Percentiles rank a stretch among this genome's conserved stretches.
These are phyloP conservation scores for Agrochola lota DNA, from an alignment of 2,888 invertebrate genomes.

Conservation along the genomic window DNA sequence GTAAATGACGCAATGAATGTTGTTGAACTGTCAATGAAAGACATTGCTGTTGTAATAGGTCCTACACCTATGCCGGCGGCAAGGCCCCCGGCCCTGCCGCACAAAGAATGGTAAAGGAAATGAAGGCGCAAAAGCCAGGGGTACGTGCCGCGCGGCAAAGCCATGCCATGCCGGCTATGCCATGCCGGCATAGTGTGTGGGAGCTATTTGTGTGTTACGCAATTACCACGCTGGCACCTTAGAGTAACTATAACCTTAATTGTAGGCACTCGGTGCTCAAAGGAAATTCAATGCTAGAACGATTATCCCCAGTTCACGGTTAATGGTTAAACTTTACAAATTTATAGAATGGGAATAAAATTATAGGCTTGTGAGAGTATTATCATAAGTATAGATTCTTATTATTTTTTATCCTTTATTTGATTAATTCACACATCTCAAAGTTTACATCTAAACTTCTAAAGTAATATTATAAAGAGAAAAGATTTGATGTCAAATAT, in stretches of 20 bases:
- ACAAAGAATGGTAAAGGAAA: too few relatives aligned
- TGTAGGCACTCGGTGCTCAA: neutral
- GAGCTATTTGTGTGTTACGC: neutral
- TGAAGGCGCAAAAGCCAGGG: too few relatives aligned
- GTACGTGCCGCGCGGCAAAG: too few relatives aligned
- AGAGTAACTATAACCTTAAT: neutral
- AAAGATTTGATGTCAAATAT: too few relatives aligned
- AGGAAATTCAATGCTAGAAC: slow-evolving; percentile 25
- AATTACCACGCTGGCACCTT: neutral
- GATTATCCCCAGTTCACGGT: slow-evolving; percentile 25
- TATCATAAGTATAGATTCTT: slow-evolving; percentile 14
- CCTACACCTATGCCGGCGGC: too few relatives aligned
- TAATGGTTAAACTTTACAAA: slow-evolving; percentile 41
- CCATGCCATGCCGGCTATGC: too few relatives aligned
- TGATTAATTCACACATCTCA: too few relatives aligned
- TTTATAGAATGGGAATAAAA: slow-evolving; percentile 27
- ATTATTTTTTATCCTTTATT: neutral
- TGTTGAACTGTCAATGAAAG: neutral
- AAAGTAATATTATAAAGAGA: too few relatives aligned
- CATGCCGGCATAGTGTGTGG: too few relatives aligned
- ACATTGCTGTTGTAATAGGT: neutral
- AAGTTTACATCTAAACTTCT: too few relatives aligned
- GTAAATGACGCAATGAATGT: neutral
- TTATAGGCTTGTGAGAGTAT: slow-evolving; percentile 2
- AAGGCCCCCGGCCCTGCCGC: too few relatives aligned